phyloP scores from a whole-genome alignment of 1,140 invertebrate genomes.

The Caenorhabditis brenneri region DNA sequence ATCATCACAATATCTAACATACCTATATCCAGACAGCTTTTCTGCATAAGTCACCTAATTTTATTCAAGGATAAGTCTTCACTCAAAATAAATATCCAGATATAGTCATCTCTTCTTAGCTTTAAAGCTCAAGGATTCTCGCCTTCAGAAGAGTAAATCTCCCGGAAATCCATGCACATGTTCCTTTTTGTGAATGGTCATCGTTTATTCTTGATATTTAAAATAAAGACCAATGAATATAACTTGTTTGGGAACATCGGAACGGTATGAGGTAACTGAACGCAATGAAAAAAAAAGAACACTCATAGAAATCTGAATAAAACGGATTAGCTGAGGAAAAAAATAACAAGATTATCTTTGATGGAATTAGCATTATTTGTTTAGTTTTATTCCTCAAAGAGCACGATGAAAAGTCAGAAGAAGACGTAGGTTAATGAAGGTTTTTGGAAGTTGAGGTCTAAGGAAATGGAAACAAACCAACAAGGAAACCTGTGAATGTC shows the following conservation, averaged over 20 bases:
- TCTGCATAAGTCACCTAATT: background rate
- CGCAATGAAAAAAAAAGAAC: too few relatives aligned
- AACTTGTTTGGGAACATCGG: too few relatives aligned
- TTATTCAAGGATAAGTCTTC: background rate
- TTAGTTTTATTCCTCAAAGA: background rate
- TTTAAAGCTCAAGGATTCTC: background rate
- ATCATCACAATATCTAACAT: background rate
- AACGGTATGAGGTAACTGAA: too few relatives aligned
- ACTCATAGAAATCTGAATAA: background rate
- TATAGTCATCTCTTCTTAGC: background rate
- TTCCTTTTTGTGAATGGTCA: too few relatives aligned
- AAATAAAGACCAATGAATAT: too few relatives aligned
- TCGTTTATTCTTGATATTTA: too few relatives aligned
- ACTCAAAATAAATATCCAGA: background rate
- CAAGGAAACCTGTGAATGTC: background rate
- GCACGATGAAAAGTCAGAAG: background rate
- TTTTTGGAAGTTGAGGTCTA: background rate
- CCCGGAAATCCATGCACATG: too few relatives aligned
- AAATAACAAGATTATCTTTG: slow-evolving; percentile 16
- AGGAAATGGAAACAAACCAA: background rate
- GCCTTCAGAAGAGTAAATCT: too few relatives aligned
- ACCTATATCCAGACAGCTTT: background rate
- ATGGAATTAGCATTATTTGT: background rate
- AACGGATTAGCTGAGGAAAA: background rate
- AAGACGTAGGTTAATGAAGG: slow-evolving; percentile 1